These are phyloP conservation scores for Pachyramphus minor DNA, from an alignment of 2,113 vertebrate species.

Conservation along the genomic window DNA sequence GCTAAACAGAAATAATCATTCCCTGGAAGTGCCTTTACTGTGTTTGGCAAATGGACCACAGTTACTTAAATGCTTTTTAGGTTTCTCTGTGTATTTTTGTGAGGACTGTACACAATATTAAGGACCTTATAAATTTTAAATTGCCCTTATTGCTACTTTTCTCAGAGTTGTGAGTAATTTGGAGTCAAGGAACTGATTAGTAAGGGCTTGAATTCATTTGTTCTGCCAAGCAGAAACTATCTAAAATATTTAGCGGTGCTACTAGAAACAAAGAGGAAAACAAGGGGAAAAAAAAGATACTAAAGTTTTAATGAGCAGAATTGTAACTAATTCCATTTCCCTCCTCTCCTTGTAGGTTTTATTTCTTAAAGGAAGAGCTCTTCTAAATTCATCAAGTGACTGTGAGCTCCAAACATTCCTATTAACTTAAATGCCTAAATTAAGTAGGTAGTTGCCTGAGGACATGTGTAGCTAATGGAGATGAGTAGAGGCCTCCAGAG, in stretches of 20 bases:
- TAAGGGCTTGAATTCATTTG: neutral
- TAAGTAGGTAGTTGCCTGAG: neutral
- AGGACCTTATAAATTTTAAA: constrained; percentile 21
- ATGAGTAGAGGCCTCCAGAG: neutral
- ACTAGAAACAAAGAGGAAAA: neutral
- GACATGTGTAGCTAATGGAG: neutral
- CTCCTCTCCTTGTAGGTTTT: neutral
- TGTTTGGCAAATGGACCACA: neutral
- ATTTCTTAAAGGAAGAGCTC: neutral
- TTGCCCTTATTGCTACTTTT: constrained; percentile 5
- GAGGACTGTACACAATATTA: neutral
- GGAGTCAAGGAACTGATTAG: neutral
- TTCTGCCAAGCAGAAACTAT: constrained; percentile 11
- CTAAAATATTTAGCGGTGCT: constrained; percentile 14
- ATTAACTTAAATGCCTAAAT: neutral
- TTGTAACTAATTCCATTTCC: neutral
- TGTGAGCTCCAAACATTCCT: neutral
- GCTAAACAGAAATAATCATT: neutral
- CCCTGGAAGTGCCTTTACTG: neutral
- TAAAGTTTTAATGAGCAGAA: neutral
- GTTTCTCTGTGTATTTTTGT: neutral
- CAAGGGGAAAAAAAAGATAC: neutral
- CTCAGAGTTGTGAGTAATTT: neutral
- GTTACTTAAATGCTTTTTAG: constrained; percentile 12
- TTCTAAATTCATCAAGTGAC: neutral